Base-by-base conservation (phyloP, 2,113 vertebrate species). In the Phodopus roborovskii region DNA sequence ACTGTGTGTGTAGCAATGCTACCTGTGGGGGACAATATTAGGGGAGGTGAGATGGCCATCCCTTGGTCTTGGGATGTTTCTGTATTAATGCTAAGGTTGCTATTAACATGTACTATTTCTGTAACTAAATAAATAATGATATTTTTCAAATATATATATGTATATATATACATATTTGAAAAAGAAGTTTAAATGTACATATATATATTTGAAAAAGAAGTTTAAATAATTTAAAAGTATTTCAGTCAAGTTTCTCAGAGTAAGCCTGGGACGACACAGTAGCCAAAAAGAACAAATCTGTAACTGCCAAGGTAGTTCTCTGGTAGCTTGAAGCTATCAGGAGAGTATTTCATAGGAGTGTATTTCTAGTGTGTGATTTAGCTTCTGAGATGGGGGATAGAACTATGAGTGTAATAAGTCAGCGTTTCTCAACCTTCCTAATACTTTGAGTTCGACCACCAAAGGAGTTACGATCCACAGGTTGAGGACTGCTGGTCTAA, bases 221-320 rank as follows among this genome's bases (percentile, higher is more conserved):
- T 84, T 92, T 75, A 84, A 94, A 85, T 96, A 90, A 95, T 89
- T 97, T 89, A 94, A 92, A 86, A 70, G 4, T 50, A 58, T 91
- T 95, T 83, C 78, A 77, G 45, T 86, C 42, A 91, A 94, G 62
- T 94, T 93, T 91, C 58, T 60, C 50, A 93, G 66, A 66, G 70
- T 85, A 95, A 93, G 92, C 84, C 70, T 93, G 50, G 74, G 62
- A 90, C 96, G 83, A 96, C 62, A 71, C 6, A 78, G 58, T 75
- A 81, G 64, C 62, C 68, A 33, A 88, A 90, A 96, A 91, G 66
- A 83, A 71, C 68, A 90, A 83, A 60, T 71, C 50, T 64, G 50
- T 88, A 95, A 89, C 93, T 92, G 73, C 36, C 68, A 94, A 62
- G 79, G 92, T 81, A 33, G 20, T 30, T 92, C 50, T 58, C 20